Conservation (phyloP, 2,888 invertebrate species). For the Eilema sororculum region DNA sequence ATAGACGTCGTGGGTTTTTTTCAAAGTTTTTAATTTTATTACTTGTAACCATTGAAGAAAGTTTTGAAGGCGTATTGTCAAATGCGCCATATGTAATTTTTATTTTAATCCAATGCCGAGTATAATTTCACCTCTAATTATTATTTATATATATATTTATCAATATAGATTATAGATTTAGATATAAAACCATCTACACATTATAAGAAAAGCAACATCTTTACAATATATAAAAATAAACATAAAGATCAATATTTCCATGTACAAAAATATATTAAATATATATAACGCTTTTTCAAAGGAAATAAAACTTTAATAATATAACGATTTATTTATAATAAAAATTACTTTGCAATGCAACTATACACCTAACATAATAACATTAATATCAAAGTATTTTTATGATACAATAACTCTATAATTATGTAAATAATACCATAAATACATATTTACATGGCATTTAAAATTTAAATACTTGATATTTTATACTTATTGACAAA, state of each 20-base stretch:
- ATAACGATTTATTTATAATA: background rate
- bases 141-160: background rate
- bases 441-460: background rate
- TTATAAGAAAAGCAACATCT: background rate
- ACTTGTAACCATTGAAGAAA: no score
- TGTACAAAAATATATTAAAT: background rate
- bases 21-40: no score
- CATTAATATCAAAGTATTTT: background rate
- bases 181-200: background rate
- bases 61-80: no score
- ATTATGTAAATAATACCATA: background rate
- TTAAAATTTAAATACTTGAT: background rate
- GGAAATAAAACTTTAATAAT: background rate
- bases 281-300: background rate
- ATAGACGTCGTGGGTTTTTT: no score
- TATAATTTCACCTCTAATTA: background rate
- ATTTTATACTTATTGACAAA: background rate
- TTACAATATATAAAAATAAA: background rate
- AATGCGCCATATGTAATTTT: no score
- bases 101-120: no score
- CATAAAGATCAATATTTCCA: background rate
- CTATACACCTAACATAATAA: constrained; percentile 3
- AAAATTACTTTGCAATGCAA: background rate
- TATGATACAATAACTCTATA: background rate
- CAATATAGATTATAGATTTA: background rate